These are phyloP conservation scores for Sylvia atricapilla DNA, from an alignment of 2,113 vertebrate genomes.

Conservation along the genomic window DNA sequence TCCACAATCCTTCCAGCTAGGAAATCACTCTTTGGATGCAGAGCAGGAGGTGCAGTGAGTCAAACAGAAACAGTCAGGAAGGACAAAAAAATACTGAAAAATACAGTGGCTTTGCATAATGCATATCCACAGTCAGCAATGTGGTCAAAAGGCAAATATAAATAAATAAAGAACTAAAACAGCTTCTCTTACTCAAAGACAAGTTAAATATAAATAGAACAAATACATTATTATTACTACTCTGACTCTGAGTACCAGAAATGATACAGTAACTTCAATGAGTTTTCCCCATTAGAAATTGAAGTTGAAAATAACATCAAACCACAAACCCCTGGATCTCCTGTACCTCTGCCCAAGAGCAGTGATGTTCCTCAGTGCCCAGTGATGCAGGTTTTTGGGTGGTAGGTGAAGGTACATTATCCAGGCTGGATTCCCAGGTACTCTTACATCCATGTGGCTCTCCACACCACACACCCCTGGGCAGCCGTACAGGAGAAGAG, in stretches of 20 bases:
- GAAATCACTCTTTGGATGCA: conserved; percentile 31
- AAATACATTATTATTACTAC: neutral
- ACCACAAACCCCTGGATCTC: neutral
- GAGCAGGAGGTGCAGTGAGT: conserved; percentile 6
- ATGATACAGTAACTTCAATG: neutral
- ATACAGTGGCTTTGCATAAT: neutral
- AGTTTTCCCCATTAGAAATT: neutral
- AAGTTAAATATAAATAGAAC: conserved; percentile 23
- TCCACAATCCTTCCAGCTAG: neutral
- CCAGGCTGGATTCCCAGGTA: neutral
- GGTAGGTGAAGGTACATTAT: neutral
- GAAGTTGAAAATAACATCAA: neutral
- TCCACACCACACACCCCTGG: neutral
- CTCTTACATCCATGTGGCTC: rapidly evolving
- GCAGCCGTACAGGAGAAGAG: neutral
- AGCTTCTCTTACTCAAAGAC: conserved; percentile 46
- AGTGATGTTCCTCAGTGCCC: neutral
- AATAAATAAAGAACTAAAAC: conserved; percentile 46
- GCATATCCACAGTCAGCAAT: neutral
- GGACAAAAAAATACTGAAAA: neutral
- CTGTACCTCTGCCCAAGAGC: neutral
- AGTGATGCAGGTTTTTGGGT: neutral
- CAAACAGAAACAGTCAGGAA: neutral
- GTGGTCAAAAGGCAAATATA: neutral
- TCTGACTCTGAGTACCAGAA: neutral